Base-by-base conservation (phyloP, 2,113 vertebrate genomes). In the Platichthys flesus region DNA sequence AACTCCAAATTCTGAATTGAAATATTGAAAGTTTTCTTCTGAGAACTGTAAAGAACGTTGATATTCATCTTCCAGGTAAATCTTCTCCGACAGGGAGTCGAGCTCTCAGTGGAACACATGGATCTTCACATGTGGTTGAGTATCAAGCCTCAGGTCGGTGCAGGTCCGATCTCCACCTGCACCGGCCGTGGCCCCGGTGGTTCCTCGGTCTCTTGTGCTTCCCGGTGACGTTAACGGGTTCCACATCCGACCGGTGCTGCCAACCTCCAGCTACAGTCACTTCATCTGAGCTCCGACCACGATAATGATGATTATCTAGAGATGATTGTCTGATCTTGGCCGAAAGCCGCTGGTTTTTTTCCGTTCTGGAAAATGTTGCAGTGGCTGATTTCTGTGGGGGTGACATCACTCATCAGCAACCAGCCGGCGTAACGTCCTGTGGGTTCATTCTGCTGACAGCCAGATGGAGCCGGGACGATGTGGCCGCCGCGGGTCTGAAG, bases 161-260 rank as follows among this genome's bases (percentile, higher is more conserved):
- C 82, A 45, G 21, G 61, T 74, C 81, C 67, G 86, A 42, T 24
- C 9, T 85, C 85, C 84, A 84, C 82, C 79, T 86, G 82, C 69
- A 62, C 9, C 83, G 81, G 85, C 87, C 86, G 85, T 69, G 68
- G 87, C 84, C 74, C 81, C 84, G 71, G 85, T 57, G 79, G 58
- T 63, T 75, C 61, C 67, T 63, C 70, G 80, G 72, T 83, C 85
- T 89, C 87, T 89, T 12, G 85, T 64, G 73, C 78, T 51, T 72
- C 49, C 71, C 77, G 85, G 45, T 6, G 4, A n/a, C 55, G 65
- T 76, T 67, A 21, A n/a, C 8, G 61, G 64, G 83, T 62, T 79
- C 79, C 63, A 70, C 9, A 55, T 75, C 76, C 40, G 2, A 10
- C 40, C 9, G 40, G 9, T 12, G 40, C 9, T 40, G 47, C 16